Evolutionary conservation across 1,140 invertebrate genomes (phyloP).

Genomic region (Palaemon carinicauda): DNA sequence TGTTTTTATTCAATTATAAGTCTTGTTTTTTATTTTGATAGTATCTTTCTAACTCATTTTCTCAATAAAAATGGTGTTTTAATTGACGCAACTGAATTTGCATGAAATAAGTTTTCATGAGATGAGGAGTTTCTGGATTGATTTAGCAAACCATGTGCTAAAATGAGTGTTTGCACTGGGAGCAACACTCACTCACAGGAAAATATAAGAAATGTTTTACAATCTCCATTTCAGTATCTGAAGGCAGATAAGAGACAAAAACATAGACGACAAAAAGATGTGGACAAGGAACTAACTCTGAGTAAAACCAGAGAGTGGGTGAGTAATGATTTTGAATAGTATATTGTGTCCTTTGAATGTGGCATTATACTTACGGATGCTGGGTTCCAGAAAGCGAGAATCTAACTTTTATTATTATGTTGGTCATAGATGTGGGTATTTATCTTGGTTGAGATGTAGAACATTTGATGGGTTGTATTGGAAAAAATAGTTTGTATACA

Average conservation of each 20-base stretch:
- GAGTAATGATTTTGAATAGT: not conserved
- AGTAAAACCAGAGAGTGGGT: constrained; percentile 89
- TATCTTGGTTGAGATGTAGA: too few relatives aligned
- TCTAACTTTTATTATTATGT: too few relatives aligned
- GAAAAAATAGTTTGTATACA: too few relatives aligned
- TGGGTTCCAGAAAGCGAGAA: not conserved
- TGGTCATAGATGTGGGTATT: too few relatives aligned
- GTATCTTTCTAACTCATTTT: not conserved
- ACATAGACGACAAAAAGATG: constrained; percentile 66
- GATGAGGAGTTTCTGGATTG: too few relatives aligned
- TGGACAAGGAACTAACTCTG: constrained; percentile 84
- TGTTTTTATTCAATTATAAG: not conserved
- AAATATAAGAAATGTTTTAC: not conserved
- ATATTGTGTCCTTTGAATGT: constrained; percentile 1
- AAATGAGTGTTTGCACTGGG: not conserved
- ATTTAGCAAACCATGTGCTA: too few relatives aligned
- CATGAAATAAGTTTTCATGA: too few relatives aligned
- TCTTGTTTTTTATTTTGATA: not conserved
- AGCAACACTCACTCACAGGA: not conserved
- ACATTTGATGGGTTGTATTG: too few relatives aligned
- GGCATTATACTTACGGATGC: not conserved
- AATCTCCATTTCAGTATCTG: constrained; percentile 66
- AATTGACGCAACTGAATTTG: too few relatives aligned
- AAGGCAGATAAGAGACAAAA: constrained; percentile 73
- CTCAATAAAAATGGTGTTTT: not conserved